These are phyloP conservation scores for Salticus scenicus DNA, from an alignment of 2,888 invertebrate species.

Conservation along the genomic window DNA sequence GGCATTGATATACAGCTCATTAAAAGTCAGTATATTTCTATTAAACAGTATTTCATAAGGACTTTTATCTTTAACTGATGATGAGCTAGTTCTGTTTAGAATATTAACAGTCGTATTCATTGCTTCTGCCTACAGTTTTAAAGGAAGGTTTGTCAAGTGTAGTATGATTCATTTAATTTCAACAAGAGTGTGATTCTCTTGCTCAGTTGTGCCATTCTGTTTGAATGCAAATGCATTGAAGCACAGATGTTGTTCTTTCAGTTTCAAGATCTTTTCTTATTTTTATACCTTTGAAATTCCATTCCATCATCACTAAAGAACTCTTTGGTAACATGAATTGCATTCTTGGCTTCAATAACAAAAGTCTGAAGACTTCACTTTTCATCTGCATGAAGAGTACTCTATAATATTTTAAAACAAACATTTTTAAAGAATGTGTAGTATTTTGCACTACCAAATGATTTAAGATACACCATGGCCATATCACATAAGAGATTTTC, in stretches of 20 bases:
- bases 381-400: constrained; percentile 26
- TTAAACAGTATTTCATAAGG: too few species aligned
- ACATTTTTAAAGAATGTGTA: constrained; percentile 36
- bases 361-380: constrained; percentile 20
- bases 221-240: background rate
- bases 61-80: constrained; percentile 20
- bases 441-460: background rate
- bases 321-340: background rate
- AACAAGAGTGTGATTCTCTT: constrained; percentile 10
- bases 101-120: constrained; percentile 18
- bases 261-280: background rate
- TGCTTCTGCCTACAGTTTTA: constrained; percentile 27
- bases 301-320: constrained; percentile 23
- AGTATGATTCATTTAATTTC: constrained; percentile 5
- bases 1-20: too few species aligned
- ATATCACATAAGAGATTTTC: too few species aligned
- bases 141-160: constrained; percentile 8
- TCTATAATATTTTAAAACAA: background rate
- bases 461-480: constrained; percentile 9
- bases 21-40: too few species aligned
- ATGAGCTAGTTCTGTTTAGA: constrained; percentile 20
- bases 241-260: background rate
- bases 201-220: constrained; percentile 23
- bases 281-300: constrained; percentile 17
- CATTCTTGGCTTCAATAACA: constrained; percentile 15